Evolutionary conservation across 2,797 vertebrate species (phyloP).

Genomic region (Muraenolepis orangiensis): DNA sequence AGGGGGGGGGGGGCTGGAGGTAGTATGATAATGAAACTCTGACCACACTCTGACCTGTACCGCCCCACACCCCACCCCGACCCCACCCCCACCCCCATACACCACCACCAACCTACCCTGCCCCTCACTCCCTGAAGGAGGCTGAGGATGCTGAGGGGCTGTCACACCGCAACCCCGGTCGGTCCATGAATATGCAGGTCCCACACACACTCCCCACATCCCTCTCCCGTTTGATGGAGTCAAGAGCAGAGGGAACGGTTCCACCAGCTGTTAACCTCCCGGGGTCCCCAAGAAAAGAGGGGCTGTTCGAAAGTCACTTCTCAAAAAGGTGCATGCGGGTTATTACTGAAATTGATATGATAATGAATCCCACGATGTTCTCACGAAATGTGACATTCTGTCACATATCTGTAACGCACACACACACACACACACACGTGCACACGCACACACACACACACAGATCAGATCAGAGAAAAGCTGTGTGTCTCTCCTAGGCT

Average conservation of each 20-base stretch:
- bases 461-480: conserved; percentile 13
- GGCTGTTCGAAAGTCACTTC: conserved; percentile 61
- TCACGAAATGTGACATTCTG: neutral
- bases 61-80: no score
- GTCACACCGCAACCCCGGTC: conserved; percentile 26
- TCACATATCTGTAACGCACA: neutral
- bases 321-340: neutral
- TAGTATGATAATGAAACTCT: neutral
- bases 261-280: conserved; percentile 59
- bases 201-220: no score
- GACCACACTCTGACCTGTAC: neutral
- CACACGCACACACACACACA: no score
- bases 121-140: no score
- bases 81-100: no score
- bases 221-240: conserved; percentile 50
- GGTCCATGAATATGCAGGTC: conserved; percentile 73
- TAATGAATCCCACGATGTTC: neutral
- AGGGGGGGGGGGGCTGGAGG: no score
- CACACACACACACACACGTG: no score
- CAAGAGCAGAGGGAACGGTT: conserved; percentile 35
- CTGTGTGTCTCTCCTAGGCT: conserved; percentile 17
- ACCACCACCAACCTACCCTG: no score
- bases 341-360: neutral
- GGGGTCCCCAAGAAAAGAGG: conserved; percentile 35
- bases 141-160: neutral